These are phyloP conservation scores for Auanema freiburgensis DNA, from an alignment of 2,888 invertebrate genomes.

Conservation along the genomic window DNA sequence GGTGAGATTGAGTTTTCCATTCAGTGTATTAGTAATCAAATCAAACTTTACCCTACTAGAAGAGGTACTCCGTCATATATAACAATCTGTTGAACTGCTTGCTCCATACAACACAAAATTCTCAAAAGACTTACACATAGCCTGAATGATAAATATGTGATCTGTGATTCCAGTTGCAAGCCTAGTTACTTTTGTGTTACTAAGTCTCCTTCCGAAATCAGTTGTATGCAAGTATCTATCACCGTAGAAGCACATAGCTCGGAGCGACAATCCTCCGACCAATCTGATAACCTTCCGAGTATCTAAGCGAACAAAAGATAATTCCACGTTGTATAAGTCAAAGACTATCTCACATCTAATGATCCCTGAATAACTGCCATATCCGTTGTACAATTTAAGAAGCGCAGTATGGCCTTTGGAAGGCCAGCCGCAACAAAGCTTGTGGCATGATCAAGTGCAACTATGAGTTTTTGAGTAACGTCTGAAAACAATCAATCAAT, in stretches of 20 bases:
- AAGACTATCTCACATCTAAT: slow-evolving; percentile 23
- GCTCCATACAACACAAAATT: slow-evolving; percentile 43
- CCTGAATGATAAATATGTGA: slow-evolving; percentile 22
- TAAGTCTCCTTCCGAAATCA: slow-evolving; percentile 44
- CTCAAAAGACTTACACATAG: slow-evolving; percentile 46
- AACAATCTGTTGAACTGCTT: slow-evolving; percentile 47
- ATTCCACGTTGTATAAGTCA: not conserved
- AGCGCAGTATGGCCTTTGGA: slow-evolving; percentile 20
- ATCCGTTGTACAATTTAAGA: slow-evolving; percentile 20
- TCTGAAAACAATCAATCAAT: slow-evolving; percentile 16
- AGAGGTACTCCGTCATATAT: slow-evolving; percentile 50
- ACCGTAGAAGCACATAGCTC: slow-evolving; percentile 46
- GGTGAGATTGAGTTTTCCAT: not conserved
- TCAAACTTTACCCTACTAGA: slow-evolving; percentile 29
- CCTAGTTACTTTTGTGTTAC: slow-evolving; percentile 48
- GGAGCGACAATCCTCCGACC: slow-evolving; percentile 28
- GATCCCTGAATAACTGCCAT: slow-evolving; percentile 35
- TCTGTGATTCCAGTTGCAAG: not conserved
- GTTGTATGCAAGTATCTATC: slow-evolving; percentile 43
- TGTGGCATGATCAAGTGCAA: slow-evolving; percentile 23
- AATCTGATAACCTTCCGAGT: slow-evolving; percentile 40
- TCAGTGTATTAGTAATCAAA: not conserved
- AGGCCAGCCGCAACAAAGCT: slow-evolving; percentile 30
- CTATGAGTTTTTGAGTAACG: slow-evolving; percentile 34
- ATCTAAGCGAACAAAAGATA: slow-evolving; percentile 19